Base-by-base conservation (phyloP, 2,888 invertebrate species). In the Pyrrhosoma nymphula region DNA sequence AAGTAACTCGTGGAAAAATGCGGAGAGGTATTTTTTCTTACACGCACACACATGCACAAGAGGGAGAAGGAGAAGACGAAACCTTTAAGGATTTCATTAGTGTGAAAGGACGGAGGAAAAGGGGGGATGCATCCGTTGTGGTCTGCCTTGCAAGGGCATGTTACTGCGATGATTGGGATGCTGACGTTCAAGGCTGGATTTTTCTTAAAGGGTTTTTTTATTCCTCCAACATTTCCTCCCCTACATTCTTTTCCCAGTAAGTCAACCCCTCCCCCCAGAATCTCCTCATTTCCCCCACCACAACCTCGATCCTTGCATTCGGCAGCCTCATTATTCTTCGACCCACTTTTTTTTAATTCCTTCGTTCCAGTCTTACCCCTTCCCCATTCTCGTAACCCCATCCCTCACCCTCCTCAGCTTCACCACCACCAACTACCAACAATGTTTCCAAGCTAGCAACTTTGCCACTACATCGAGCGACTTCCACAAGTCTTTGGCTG, bases 31-130 rank as follows among this genome's bases (percentile, higher is more conserved):
- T 69, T 69, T 69, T 35, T 35, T n/a, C 2, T 16, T 82, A 16
- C 14, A 14, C 10, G 35, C 12, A 82, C 12, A 12, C 35, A 30
- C 35, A 82, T 1, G 16, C 0, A 82, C 35, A 82, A 12, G 10
- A 8, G 4, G 10, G 14, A 16, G 35, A 0, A 18, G 35, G 0
- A 47, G 47, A 47, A 47, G 47, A 82, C 0, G 8, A 63, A 39
- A 20, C 63, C 75, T 55, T 93, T n/a, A n/a, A 69, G 93, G 75
- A 93, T 93, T 93, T 69, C 75, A 93, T 93, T 75, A 69, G 75
- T 93, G 39, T 55, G 63, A 91, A 91, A 91, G 91, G 39, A 26
- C 39, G 23, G 35, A 60, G 60, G 60, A 60, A 60, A 2, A 23
- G 26, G 2, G 69, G 47, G 20, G 47, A 93, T 69, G 69, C 63